Percentiles rank a stretch among this genome's conserved stretches.
These are phyloP conservation scores for Pterois miles DNA, from an alignment of 2,797 vertebrate genomes.

Conservation along the genomic window DNA sequence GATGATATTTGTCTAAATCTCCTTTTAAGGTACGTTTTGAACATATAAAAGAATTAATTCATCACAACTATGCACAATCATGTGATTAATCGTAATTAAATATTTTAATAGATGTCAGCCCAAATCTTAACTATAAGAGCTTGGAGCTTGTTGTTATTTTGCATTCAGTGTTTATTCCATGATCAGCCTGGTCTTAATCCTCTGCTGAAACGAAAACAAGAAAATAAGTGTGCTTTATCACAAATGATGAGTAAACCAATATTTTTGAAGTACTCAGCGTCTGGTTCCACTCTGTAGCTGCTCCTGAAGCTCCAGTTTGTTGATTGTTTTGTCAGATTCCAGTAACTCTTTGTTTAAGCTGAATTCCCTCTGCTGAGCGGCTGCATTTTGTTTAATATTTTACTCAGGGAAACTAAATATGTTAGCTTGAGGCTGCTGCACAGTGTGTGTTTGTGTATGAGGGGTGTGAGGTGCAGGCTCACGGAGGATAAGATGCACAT, in stretches of 20 bases:
- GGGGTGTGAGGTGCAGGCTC: not conserved
- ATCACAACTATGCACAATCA: too few species aligned
- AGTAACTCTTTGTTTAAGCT: conserved; percentile 21
- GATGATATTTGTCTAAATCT: too few species aligned
- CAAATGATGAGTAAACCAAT: not conserved
- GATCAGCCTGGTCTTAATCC: not conserved
- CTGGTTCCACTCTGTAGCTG: not conserved
- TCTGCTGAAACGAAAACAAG: not conserved
- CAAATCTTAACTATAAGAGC: too few species aligned
- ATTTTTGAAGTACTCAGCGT: not conserved
- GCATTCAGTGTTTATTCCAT: not conserved
- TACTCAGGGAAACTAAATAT: conserved; percentile 46
- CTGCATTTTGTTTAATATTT: conserved; percentile 42
- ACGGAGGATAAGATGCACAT: too few species aligned
- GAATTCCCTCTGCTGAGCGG: conserved; percentile 7
- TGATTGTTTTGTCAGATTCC: conserved; percentile 26
- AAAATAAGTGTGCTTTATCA: not conserved
- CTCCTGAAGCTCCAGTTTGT: not conserved
- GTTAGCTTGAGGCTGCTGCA: conserved; percentile 35
- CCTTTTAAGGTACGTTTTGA: too few species aligned
- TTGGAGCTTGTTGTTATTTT: not conserved
- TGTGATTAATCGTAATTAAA: too few species aligned
- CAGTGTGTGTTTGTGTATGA: not conserved
- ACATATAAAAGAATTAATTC: too few species aligned
- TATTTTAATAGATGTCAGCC: too few species aligned